Base-by-base conservation (phyloP, 2,797 vertebrate species). In the Anabas testudineus region DNA sequence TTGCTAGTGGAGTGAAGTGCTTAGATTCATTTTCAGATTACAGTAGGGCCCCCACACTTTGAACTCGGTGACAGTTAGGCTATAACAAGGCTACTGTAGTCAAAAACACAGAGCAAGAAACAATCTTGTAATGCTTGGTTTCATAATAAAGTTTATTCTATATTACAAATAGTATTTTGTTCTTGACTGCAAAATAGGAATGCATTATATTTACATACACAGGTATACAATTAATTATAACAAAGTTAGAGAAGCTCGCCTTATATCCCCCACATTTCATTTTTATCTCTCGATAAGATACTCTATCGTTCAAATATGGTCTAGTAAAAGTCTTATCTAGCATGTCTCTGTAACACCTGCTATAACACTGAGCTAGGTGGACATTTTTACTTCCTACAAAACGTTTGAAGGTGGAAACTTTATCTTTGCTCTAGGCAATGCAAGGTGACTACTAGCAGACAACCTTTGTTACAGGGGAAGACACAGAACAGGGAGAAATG, bases 201-300 rank as follows among this genome's bases (percentile, higher is more conserved):
- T 98, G 97, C 97, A 97, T 99, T 97, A 96, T 99, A 99, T 99
- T 99, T 99, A 99, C 98, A 99, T 99, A 99, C 97, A 99, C 98
- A 98, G 97, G 97, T 99, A 99, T 99, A 99, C 97, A 99, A 99
- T 98, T 97, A 98, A 98, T 98, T 99, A 96, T 99, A 98, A 99
- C 96, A 99, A 99, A 99, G 97, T 97, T 98, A 97, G 96, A 98
- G 97, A 99, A 98, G 97, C 97, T 98, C 95, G 94, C 96, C 96
- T 97, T 97, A 95, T 95, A 95, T 96, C 96, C 94, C 96, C 96
- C 95, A 94, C 93, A 95, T 97, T 96, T 94, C 88, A 87, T 94
- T 93, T 95, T 94, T 92, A 94, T 95, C 93, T 92, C 84, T 95
- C 92, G 88, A 96, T 95, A 96, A 94, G 93, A 95, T 94, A 96